Percentiles rank a stretch among this genome's conserved stretches.
phyloP scores from a whole-genome alignment of 2,797 vertebrate species.

The Huso huso region DNA sequence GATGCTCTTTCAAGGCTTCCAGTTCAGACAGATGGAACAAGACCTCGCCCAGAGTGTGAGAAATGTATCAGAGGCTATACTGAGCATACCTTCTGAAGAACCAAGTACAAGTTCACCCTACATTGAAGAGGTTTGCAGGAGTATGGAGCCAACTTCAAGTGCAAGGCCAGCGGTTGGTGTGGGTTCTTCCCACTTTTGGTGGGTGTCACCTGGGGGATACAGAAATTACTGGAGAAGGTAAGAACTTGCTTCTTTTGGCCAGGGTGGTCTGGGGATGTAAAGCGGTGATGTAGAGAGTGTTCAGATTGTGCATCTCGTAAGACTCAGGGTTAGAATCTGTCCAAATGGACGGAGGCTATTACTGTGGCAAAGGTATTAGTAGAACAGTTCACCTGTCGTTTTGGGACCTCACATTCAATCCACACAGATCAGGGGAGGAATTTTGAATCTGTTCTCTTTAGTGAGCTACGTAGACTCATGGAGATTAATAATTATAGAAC shows the following conservation, averaged over 20 bases:
- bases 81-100: too few relatives aligned
- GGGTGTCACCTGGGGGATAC: constrained; percentile 15
- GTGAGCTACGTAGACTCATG: too few relatives aligned
- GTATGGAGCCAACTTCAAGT: constrained; percentile 16
- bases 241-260: constrained; percentile 19
- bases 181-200: not conserved
- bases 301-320: constrained; percentile 15
- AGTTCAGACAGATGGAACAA: not conserved
- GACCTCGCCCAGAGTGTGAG: not conserved
- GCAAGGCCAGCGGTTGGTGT: not conserved
- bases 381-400: too few relatives aligned
- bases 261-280: constrained; percentile 17
- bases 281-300: not conserved
- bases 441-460: constrained; percentile 1
- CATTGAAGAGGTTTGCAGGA: too few relatives aligned
- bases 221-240: constrained; percentile 19
- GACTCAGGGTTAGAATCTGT: not conserved
- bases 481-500: too few relatives aligned
- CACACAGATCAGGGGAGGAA: not conserved
- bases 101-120: too few relatives aligned
- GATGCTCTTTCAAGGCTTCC: constrained; percentile 13
- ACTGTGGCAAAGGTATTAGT: too few relatives aligned
- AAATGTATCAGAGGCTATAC: too few relatives aligned
- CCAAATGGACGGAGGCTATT: constrained; percentile 13
- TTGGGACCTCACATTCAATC: too few relatives aligned